A percentile compares a stretch with the other conserved stretches of the same genome.
phyloP scores from a whole-genome alignment of 2,113 vertebrate species.

The Eublepharis macularius region DNA sequence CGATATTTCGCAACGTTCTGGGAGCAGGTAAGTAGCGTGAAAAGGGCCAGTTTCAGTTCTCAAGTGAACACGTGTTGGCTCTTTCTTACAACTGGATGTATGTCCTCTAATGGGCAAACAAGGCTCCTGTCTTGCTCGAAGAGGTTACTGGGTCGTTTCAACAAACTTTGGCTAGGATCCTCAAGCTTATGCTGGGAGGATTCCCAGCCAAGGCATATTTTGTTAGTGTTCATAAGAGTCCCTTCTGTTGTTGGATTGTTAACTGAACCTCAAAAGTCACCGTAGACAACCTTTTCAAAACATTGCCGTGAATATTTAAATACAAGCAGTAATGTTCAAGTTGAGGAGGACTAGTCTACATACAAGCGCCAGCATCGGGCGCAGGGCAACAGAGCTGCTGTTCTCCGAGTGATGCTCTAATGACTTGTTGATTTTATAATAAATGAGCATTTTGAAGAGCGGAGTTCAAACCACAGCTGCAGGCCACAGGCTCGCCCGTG shows the following conservation, averaged over 20 bases:
- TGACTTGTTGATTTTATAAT: background rate
- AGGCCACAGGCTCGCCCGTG: background rate
- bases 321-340: too few species aligned
- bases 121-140: too few species aligned
- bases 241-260: background rate
- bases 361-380: too few species aligned
- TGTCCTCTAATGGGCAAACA: too few species aligned
- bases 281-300: background rate
- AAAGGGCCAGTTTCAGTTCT: too few species aligned
- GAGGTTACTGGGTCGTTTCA: background rate
- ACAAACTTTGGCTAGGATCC: background rate
- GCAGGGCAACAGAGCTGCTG: background rate
- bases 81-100: too few species aligned
- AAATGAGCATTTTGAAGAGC: background rate
- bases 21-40: too few species aligned
- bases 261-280: background rate
- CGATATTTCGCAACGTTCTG: too few species aligned
- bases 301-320: background rate
- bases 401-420: background rate
- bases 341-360: too few species aligned
- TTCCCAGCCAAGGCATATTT: background rate
- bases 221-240: too few species aligned
- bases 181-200: background rate
- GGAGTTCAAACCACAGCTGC: background rate
- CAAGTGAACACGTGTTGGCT: too few species aligned